Evolutionary conservation across 1,140 invertebrate genomes (phyloP), one percentile per base, ranked within the genome.

Genomic region (Tribolium castaneum): DNA sequence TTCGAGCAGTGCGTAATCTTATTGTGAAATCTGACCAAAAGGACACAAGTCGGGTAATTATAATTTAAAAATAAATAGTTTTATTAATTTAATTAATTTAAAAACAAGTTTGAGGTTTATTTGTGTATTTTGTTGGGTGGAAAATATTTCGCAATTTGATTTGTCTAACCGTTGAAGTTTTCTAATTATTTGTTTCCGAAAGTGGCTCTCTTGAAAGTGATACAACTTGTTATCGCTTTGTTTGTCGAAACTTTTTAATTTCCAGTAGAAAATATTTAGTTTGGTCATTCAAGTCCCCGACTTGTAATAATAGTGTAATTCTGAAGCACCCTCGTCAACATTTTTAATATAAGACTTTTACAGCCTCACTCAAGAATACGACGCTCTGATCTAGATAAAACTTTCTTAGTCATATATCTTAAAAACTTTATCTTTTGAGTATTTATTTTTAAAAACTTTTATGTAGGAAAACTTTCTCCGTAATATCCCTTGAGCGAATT

Each of bases 361-460:
- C 6, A 12, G 6, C 54, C 3, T 30, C 19, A 59, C 13, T 59
- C 19, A 59, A 22, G 54, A 59, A 22, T 59, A 19, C 54, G 54
- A 59, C 7, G 54, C 54, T 22, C 16, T 25, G 19, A 59, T 59
- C 19, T 22, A 59, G 54, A 59, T 30, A 59, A 59, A 59, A 59
- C 19, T 59, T 59, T 25, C 2, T 45, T 45, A 59, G 54, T 22
- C 54, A 59, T 25, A 19, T 59, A 59, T 59, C 54, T 59, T 22
- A 25, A 59, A 59, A 59, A 59, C 54, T 59, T 59, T 59, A 59
- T 59, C 54, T 25, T 59, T 25, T n/a, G n/a, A 45, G 54, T 59
- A 59, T 59, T 59, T 59, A 59, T 59, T 59, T 56, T 45, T 59
- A 10, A 59, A 59, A 59, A 59, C 4, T 59, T 59, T 59, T 12